Conservation (phyloP, 2,797 vertebrate species). For the Balearica regulorum region DNA sequence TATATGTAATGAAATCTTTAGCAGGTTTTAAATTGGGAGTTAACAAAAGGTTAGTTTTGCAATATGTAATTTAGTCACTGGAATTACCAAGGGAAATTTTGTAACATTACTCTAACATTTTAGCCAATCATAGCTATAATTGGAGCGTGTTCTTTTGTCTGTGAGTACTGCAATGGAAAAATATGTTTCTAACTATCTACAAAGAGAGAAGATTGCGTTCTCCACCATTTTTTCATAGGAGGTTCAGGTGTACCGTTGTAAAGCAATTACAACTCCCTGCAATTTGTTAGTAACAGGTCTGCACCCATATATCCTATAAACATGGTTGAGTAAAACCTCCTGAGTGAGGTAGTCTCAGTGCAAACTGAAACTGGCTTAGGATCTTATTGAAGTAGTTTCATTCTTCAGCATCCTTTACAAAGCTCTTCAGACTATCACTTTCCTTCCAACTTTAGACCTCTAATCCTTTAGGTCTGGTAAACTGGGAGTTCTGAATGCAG, state of each 20-base stretch:
- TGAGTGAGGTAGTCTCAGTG: not conserved
- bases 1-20: not conserved
- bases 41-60: not conserved
- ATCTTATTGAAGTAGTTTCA: not conserved
- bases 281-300: not conserved
- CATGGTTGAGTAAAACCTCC: not conserved
- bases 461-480: conserved; percentile 27
- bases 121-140: not conserved
- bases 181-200: not conserved
- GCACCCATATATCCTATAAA: not conserved
- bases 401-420: not conserved
- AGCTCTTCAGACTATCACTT: not conserved
- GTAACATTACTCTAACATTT: not conserved
- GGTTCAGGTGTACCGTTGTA: not conserved
- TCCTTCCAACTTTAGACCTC: conserved; percentile 4
- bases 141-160: not conserved
- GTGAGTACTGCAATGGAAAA: not conserved
- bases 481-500: not conserved
- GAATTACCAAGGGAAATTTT: not conserved
- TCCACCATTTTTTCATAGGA: not conserved
- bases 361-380: not conserved
- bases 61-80: not conserved
- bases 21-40: not conserved
- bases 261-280: not conserved
- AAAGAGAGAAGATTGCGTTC: not conserved